phyloP scores from a whole-genome alignment of 1,140 invertebrate species.

The Diorhabda carinulata region DNA sequence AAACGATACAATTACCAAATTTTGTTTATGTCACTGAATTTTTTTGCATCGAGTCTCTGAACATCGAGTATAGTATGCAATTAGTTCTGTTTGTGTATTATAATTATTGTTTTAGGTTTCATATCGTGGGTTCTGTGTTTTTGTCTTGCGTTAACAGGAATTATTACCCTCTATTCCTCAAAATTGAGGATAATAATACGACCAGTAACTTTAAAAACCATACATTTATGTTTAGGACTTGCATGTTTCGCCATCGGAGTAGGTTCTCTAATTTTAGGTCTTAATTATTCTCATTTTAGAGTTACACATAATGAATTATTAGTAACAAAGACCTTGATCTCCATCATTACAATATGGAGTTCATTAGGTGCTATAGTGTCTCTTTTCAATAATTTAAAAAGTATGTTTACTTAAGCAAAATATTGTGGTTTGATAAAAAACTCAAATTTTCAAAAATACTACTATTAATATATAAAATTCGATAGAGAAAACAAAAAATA shows the following conservation, averaged over 20 bases:
- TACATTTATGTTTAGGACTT: slow-evolving; percentile 33
- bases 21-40: not conserved
- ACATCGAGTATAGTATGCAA: not conserved
- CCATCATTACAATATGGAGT: slow-evolving; percentile 11
- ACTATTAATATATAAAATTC: too few relatives aligned
- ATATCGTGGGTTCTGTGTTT: slow-evolving; percentile 32
- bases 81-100: not conserved
- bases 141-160: slow-evolving; percentile 24
- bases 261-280: slow-evolving; percentile 30
- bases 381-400: slow-evolving; percentile 6
- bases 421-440: too few relatives aligned
- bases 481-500: too few relatives aligned
- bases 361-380: not conserved
- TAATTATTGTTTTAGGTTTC: slow-evolving; percentile 28
- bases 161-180: slow-evolving; percentile 26
- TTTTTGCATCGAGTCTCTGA: not conserved
- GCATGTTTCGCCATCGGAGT: slow-evolving; percentile 33
- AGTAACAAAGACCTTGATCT: not conserved
- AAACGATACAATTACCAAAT: not conserved
- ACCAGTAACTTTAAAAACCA: slow-evolving; percentile 26
- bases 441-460: too few relatives aligned
- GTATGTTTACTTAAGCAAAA: not conserved
- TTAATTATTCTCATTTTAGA: slow-evolving; percentile 22
- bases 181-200: slow-evolving; percentile 20
- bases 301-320: not conserved